Conservation (phyloP, 2,888 invertebrate genomes). For the Cantharis flavilabris region DNA sequence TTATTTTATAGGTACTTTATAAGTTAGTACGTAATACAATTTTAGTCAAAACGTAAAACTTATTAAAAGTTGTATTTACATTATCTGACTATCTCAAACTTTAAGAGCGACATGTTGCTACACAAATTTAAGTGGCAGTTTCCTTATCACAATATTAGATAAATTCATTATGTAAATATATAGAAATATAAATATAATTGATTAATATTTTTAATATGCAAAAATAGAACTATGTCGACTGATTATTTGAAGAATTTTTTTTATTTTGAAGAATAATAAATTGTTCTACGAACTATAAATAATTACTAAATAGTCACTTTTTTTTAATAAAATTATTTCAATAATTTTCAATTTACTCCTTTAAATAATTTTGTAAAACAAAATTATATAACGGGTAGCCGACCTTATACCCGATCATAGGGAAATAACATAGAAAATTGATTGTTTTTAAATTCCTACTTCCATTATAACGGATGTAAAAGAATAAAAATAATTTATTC, state of each 20-base stretch:
- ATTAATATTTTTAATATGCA: neutral
- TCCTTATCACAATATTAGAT: neutral
- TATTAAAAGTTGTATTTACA: neutral
- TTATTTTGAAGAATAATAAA: neutral
- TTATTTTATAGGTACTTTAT: neutral
- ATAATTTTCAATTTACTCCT: no score
- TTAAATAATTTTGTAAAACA: no score
- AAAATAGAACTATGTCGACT: neutral
- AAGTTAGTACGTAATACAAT: neutral
- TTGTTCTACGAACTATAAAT: neutral
- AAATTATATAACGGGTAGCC: no score
- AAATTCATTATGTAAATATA: neutral
- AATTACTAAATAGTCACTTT: no score
- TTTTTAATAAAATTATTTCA: no score
- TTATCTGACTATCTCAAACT: neutral
- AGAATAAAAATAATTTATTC: no score
- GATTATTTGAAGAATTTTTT: neutral
- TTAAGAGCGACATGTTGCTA: neutral
- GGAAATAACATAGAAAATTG: no score
- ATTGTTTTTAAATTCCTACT: no score
- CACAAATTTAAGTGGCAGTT: neutral
- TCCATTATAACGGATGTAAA: no score
- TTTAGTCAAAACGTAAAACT: neutral
- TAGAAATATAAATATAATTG: neutral
- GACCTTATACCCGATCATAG: no score